Conservation (phyloP, 2,797 vertebrate genomes). For the Falco biarmicus region DNA sequence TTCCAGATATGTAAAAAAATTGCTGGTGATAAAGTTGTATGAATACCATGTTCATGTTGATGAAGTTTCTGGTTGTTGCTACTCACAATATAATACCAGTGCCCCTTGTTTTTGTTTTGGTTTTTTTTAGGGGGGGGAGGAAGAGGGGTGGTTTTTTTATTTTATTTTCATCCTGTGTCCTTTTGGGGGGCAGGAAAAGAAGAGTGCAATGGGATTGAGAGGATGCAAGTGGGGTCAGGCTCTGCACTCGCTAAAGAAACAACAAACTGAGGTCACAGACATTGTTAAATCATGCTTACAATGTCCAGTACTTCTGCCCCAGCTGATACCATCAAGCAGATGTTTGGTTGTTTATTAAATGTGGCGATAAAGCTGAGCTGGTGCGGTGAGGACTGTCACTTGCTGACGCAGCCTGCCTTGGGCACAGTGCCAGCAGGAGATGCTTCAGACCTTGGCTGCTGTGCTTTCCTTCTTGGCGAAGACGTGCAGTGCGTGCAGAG, state of each 20-base stretch:
- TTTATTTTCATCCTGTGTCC: neutral
- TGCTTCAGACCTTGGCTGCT: neutral
- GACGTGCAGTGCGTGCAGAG: neutral
- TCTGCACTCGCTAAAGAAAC: fast-evolving
- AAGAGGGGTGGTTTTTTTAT: neutral
- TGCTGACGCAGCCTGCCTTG: fast-evolving
- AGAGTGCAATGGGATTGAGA: neutral
- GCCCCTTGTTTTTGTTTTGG: neutral
- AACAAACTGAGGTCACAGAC: neutral
- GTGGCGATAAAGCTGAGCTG: neutral
- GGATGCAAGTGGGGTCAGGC: neutral
- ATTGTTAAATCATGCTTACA: neutral
- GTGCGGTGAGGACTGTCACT: fast-evolving
- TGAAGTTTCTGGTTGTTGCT: conserved; percentile 1
- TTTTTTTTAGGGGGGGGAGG: too few species aligned
- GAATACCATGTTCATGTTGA: fast-evolving
- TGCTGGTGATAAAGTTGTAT: conserved; percentile 26
- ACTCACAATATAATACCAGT: neutral
- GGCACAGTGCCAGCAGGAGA: neutral
- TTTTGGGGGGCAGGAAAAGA: conserved; percentile 9
- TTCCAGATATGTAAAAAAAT: neutral
- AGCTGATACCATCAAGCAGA: neutral
- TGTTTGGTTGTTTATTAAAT: neutral
- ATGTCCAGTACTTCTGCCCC: neutral
- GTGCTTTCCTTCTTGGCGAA: neutral